These are phyloP conservation scores for Macrochelys suwanniensis DNA, from an alignment of 2,797 vertebrate species.

Conservation along the genomic window DNA sequence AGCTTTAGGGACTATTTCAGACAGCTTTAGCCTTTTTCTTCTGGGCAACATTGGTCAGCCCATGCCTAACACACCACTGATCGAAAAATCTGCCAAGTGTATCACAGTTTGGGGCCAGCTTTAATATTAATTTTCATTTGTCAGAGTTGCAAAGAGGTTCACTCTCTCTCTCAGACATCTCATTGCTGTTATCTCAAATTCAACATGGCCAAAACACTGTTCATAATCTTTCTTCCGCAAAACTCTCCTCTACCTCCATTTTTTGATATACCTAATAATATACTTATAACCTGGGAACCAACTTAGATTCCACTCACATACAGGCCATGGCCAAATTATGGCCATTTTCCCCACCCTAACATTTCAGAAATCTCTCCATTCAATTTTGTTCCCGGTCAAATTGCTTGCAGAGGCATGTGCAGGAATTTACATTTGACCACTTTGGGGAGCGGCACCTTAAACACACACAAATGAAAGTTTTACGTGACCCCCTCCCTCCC, in stretches of 20 bases:
- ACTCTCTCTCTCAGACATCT: not conserved
- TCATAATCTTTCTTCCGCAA: not conserved
- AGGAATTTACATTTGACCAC: too few relatives aligned
- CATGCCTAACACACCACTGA: not conserved
- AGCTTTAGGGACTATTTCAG: not conserved
- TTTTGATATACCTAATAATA: not conserved
- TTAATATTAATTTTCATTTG: not conserved
- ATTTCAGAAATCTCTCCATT: not conserved
- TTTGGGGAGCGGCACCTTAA: too few relatives aligned
- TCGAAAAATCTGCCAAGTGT: not conserved
- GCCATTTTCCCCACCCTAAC: not conserved
- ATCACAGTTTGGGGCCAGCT: not conserved
- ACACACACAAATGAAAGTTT: too few relatives aligned
- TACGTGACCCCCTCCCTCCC: too few relatives aligned
- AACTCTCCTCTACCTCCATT: slow-evolving; percentile 1
- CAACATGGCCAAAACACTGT: not conserved
- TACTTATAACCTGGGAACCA: not conserved
- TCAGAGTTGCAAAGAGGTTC: not conserved
- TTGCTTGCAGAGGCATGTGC: not conserved
- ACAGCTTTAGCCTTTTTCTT: not conserved
- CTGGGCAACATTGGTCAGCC: not conserved
- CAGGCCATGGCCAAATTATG: not conserved
- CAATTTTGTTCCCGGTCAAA: not conserved
- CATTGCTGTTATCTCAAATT: not conserved
- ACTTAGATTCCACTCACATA: not conserved